Base-by-base conservation (phyloP, 2,113 vertebrate species). In the Bettongia penicillata region DNA sequence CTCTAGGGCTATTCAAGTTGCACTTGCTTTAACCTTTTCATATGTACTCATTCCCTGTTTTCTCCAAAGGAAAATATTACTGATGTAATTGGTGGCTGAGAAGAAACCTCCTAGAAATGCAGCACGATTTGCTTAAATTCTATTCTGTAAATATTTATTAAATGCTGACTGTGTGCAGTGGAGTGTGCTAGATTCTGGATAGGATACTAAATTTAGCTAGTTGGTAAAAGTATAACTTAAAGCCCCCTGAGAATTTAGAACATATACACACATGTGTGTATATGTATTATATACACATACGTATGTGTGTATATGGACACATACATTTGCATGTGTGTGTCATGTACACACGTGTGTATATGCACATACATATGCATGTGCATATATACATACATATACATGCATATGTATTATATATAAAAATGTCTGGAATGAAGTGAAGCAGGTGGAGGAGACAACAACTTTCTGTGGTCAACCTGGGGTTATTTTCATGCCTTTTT, bases 1-100 rank as follows among this genome's bases (percentile, higher is more conserved):
- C 91, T 97, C 94, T 96, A 16, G 94, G 94, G 43, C 95, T 92
- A 84, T 95, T 96, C 93, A 95, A 96, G 25, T 94, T 43, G 26
- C 94, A 48, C 50, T 8, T 91, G 0, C 51, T 92, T 96, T 57
- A 48, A 92, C 26, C 51, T 95, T 97, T 53, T 92, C 93, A 55
- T 94, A 94, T 50, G 14, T 91, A 47, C 94, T 98, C 94, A 91
- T 52, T 77, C 97, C 50, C 55, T 2, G 2, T 0, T 93, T 24
- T 90, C 22, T 90, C 49, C 53, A 91, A 94, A 94, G 1, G 26
- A 93, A 94, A 94, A 37, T 28, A 49, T 6, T 8, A 97, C 89
- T 55, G 95, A 95, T 50, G 51, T 49, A 49, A 31, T 43, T 90
- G 92, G 24, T 91, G 93, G 92, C 94, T 77, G 48, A 84, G 61